Base-by-base conservation (phyloP, 2,888 invertebrate genomes). In the Ischnus inquisitorius region DNA sequence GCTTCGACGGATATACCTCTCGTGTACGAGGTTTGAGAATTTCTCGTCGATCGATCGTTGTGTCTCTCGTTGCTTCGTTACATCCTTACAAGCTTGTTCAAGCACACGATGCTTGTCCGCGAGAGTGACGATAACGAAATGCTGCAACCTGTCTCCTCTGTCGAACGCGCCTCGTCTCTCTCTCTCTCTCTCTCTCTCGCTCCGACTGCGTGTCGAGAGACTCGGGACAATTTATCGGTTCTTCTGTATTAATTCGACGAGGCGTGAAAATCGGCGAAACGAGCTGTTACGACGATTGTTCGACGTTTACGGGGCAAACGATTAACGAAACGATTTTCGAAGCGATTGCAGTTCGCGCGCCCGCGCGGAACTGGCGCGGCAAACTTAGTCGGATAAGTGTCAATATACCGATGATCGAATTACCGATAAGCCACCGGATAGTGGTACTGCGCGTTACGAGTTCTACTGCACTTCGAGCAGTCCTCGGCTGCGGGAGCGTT, bases 261-360 rank as follows among this genome's bases (percentile, higher is more conserved):
- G 3, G 43, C 43, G 43, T 25, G 25, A 68, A 64, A 65, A 39
- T 67, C 3, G 12, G 48, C 10, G 28, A 14, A 77, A 68, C 68
- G 76, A 60, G 60, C 62, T 78, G 67, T 62, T 74, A 78, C 65
- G 34, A 19, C 43, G 67, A 72, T 25, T 60, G 46, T 77, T 64
- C 48, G 60, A 60, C 46, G 60, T 77, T 77, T 43, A 75, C 77
- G 67, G 41, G 19, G 60, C 41, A 64, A 75, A 83, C 75, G 75
- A 79, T 83, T 68, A 79, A 65, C 76, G 62, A 67, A 83, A 75
- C 76, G 65, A 72, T 83, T 83, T 76, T 39, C 76, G 71, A 34
- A 19, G n/a, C 43, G 79, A 72, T 72, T 72, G 65, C 34, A 43
- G 60, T 67, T 62, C 72, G 67, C 14, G 25, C 43, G 69, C 22